These are phyloP conservation scores for Mastigias papua DNA, from an alignment of 30 jellyfish, hydroid and myxozoan species.

Conservation along the genomic window DNA sequence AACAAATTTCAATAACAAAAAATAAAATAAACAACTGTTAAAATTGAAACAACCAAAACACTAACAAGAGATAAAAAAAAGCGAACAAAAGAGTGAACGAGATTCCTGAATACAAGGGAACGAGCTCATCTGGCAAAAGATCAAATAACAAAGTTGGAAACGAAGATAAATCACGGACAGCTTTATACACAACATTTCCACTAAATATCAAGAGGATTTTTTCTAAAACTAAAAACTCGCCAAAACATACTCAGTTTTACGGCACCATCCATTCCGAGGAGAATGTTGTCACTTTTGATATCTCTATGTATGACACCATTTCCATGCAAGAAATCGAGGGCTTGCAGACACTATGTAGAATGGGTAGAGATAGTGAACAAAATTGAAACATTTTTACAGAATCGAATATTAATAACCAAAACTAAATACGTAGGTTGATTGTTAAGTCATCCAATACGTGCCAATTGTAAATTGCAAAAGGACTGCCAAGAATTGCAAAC, in stretches of 20 bases:
- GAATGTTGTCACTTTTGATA: constrained; percentile 98
- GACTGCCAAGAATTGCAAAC: no score
- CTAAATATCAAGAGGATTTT: neutral
- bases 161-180: neutral
- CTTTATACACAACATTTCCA: neutral
- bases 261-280: constrained; percentile 99
- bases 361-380: neutral
- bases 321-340: constrained; percentile 98
- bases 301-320: constrained; percentile 99
- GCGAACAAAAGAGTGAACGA: no score
- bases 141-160: neutral
- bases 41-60: neutral
- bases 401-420: no score
- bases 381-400: no score
- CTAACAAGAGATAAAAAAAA: neutral
- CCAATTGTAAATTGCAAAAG: no score
- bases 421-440: no score
- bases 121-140: neutral
- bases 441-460: no score
- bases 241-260: constrained; percentile 94
- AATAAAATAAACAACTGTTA: neutral
- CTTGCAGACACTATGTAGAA: constrained; percentile 93
- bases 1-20: neutral
- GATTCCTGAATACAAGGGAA: no score
- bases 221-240: no score